Percentiles rank a stretch among this genome's conserved stretches.
Conservation (phyloP, 2,113 vertebrate genomes). For the Aleadryas rufinucha region DNA sequence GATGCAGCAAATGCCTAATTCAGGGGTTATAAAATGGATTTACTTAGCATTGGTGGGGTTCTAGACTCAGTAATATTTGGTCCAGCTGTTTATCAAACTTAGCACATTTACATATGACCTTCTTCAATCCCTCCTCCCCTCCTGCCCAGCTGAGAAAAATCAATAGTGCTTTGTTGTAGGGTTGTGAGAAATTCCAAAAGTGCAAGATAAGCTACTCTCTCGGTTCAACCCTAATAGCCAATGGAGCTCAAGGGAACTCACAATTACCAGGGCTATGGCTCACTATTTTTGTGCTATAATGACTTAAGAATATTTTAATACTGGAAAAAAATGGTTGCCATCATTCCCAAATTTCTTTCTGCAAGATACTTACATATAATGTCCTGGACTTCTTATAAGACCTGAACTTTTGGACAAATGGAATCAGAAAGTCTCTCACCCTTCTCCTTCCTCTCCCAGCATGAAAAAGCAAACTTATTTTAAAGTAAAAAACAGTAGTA, state of each 20-base stretch:
- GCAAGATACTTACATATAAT: background rate
- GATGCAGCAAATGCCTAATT: background rate
- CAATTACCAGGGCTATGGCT: background rate
- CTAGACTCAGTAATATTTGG: background rate
- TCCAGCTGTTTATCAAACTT: background rate
- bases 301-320: background rate
- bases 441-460: background rate
- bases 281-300: background rate
- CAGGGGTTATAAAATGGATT: background rate
- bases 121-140: background rate
- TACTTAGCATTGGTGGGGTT: background rate
- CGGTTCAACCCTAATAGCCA: background rate
- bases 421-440: background rate
- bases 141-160: conserved; percentile 31
- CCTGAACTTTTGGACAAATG: background rate
- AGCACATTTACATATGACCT: conserved; percentile 38
- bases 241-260: conserved; percentile 18
- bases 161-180: conserved; percentile 49
- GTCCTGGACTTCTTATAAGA: background rate
- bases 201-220: conserved; percentile 53
- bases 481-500: background rate
- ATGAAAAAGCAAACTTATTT: background rate
- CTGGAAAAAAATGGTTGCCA: background rate
- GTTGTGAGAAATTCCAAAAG: conserved; percentile 61
- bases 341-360: background rate